A percentile compares a stretch with the other conserved stretches of the same genome.
phyloP scores from a whole-genome alignment of 2,797 vertebrate genomes.

The Ambastaia sidthimunki region DNA sequence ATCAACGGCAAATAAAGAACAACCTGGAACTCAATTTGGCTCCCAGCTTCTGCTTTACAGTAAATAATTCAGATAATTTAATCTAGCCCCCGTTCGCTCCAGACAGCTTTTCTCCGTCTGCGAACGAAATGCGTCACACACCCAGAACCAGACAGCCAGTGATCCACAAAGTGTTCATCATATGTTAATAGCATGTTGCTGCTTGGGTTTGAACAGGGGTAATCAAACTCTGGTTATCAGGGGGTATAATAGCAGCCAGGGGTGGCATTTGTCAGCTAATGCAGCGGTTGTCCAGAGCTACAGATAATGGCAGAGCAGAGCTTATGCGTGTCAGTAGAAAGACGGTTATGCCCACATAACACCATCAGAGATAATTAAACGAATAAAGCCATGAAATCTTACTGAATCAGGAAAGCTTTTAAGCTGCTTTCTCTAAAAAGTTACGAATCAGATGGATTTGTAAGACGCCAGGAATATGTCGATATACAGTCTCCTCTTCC shows the following conservation, averaged over 20 bases:
- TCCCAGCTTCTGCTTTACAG: neutral
- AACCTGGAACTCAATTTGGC: slow-evolving; percentile 16
- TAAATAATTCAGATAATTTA: slow-evolving; percentile 8
- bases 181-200: slow-evolving; percentile 48
- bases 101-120: slow-evolving; percentile 8
- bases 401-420: neutral
- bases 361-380: slow-evolving; percentile 6
- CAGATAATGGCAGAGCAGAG: slow-evolving; percentile 59
- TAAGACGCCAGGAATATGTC: neutral
- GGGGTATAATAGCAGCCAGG: slow-evolving; percentile 43
- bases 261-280: slow-evolving; percentile 42
- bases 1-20: neutral
- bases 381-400: slow-evolving; percentile 6
- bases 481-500: too few relatives aligned
- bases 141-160: slow-evolving; percentile 14
- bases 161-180: slow-evolving; percentile 46
- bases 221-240: slow-evolving; percentile 56
- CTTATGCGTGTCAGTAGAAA: slow-evolving; percentile 51
- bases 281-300: slow-evolving; percentile 19
- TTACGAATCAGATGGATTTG: neutral
- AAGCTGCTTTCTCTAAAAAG: neutral
- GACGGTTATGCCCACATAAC: slow-evolving; percentile 45
- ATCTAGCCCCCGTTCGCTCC: neutral
- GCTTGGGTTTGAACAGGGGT: slow-evolving; percentile 52
- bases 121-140: slow-evolving; percentile 25